A percentile compares a stretch with the other conserved stretches of the same genome.
phyloP scores from a whole-genome alignment of 2,888 invertebrate species.

The Argyresthia albistria region DNA sequence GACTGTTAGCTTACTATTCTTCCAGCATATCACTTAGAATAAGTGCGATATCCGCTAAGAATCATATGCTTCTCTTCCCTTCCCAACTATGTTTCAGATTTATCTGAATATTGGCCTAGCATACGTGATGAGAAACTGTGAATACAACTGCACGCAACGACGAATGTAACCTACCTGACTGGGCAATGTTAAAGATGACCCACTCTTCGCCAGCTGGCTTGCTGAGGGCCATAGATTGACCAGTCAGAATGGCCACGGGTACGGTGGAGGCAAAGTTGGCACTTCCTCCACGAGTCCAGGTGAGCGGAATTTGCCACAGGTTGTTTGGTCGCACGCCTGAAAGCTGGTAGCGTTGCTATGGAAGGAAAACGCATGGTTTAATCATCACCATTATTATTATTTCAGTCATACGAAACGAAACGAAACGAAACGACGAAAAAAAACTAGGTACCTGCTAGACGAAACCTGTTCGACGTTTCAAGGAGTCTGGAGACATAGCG shows the following conservation, averaged over 20 bases:
- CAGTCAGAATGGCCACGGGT: conserved; percentile 35
- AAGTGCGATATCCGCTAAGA: no score
- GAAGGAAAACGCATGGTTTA: conserved; percentile 4
- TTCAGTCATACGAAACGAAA: no score
- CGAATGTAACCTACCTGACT: conserved; percentile 34
- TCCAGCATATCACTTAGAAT: no score
- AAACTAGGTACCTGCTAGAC: no score
- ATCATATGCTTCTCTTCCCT: no score
- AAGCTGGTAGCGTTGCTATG: conserved; percentile 44
- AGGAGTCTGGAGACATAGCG: no score
- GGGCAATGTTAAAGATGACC: conserved; percentile 70
- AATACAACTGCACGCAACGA: not conserved
- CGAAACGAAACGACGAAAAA: no score
- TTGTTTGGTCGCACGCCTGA: conserved; percentile 22
- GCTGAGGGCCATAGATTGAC: conserved; percentile 15
- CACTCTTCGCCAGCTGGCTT: conserved; percentile 49
- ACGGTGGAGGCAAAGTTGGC: conserved; percentile 41
- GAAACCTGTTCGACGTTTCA: no score
- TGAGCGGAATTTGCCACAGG: conserved; percentile 55
- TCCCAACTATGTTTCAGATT: no score
- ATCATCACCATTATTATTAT: not conserved
- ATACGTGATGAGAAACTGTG: not conserved
- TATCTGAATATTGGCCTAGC: no score
- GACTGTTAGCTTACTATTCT: no score
- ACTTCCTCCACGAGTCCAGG: conserved; percentile 49